Evolutionary conservation across 2,113 vertebrate species (phyloP).

Genomic region (Melanerpes formicivorus): DNA sequence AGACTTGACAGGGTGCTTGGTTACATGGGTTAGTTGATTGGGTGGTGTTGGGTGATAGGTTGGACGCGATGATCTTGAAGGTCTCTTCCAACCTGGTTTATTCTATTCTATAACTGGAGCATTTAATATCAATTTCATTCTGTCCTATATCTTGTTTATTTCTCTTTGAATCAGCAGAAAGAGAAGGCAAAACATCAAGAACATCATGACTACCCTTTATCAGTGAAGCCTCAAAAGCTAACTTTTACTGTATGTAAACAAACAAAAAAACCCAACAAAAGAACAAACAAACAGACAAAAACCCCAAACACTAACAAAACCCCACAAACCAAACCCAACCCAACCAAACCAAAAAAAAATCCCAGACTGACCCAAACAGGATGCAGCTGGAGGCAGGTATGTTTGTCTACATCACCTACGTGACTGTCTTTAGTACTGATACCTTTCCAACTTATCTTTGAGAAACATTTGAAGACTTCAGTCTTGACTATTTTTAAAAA

Average conservation of each 20-base stretch:
- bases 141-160: neutral
- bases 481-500: neutral
- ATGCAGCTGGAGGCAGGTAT: neutral
- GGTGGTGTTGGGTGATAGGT: too few species aligned
- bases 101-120: neutral
- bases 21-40: too few species aligned
- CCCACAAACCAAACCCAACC: too few species aligned
- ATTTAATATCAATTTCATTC: neutral
- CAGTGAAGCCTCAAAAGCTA: neutral
- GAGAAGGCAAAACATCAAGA: neutral
- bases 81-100: too few species aligned
- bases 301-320: too few species aligned
- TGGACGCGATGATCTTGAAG: too few species aligned
- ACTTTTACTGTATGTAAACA: neutral
- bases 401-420: neutral
- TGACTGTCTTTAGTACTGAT: neutral
- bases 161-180: neutral
- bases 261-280: neutral
- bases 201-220: neutral
- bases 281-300: too few species aligned
- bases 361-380: too few species aligned
- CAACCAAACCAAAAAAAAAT: too few species aligned
- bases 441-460: neutral
- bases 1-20: too few species aligned
- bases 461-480: neutral